Evolutionary conservation across 2,888 invertebrate species (phyloP).

Genomic region (Dinocampus coccinellae): DNA sequence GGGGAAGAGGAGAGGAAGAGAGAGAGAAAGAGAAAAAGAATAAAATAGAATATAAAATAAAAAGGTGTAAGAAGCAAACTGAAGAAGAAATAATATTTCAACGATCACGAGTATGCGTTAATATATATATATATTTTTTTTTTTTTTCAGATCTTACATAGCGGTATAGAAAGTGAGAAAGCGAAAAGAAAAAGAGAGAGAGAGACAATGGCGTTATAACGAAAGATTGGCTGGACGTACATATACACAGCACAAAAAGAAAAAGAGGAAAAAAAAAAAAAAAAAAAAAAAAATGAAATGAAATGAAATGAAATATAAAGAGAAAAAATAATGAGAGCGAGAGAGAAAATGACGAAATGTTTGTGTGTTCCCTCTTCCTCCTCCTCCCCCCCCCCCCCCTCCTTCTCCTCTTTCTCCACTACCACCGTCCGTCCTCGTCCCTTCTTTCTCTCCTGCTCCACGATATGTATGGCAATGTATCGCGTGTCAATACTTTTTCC

Average conservation of each 20-base stretch:
- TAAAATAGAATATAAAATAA: constrained; percentile 9
- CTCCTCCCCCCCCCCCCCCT: too few relatives aligned
- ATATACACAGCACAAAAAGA: constrained; percentile 31
- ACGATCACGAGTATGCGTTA: constrained; percentile 24
- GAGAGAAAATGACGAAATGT: constrained; percentile 20
- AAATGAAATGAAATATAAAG: background rate
- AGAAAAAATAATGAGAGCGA: constrained; percentile 19
- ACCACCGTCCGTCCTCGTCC: too few relatives aligned
- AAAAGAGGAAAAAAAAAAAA: constrained; percentile 21
- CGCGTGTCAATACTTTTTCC: constrained; percentile 63
- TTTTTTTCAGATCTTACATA: constrained; percentile 45
- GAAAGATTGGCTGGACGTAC: constrained; percentile 54
- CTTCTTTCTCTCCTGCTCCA: too few relatives aligned
- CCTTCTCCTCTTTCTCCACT: too few relatives aligned
- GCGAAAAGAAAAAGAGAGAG: too few relatives aligned
- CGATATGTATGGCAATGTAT: constrained; percentile 45
- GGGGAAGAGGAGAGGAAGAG: background rate
- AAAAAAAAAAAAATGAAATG: constrained; percentile 9
- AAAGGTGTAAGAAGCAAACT: constrained; percentile 2
- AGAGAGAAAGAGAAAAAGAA: constrained; percentile 8
- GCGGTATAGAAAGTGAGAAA: constrained; percentile 31
- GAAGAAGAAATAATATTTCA: constrained; percentile 36
- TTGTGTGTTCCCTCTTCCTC: constrained; percentile 46
- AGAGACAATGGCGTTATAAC: constrained; percentile 52
- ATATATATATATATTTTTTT: background rate